Conservation (phyloP, 1,140 invertebrate species). For the Spodoptera litura region DNA sequence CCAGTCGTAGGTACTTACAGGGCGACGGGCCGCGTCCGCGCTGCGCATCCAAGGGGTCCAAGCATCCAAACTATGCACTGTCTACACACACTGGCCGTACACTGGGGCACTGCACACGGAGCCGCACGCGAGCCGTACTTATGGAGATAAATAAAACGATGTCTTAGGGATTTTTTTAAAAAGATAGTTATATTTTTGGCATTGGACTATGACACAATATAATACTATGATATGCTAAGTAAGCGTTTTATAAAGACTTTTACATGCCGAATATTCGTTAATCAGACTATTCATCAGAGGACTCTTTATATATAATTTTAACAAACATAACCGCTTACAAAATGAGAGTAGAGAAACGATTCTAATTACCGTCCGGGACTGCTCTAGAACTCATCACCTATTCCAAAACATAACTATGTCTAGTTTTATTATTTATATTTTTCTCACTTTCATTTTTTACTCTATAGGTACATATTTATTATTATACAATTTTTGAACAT, state of each 20-base stretch:
- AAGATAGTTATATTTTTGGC: constrained; percentile 87
- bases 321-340: constrained; percentile 85
- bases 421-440: constrained; percentile 85
- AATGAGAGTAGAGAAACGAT: constrained; percentile 81
- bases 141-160: constrained; percentile 82
- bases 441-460: constrained; percentile 86
- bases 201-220: constrained; percentile 87
- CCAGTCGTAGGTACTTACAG: background rate
- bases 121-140: constrained; percentile 44
- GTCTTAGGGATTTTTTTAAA: constrained; percentile 84
- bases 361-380: constrained; percentile 76
- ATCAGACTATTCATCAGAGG: constrained; percentile 86
- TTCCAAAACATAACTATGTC: constrained; percentile 83
- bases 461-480: constrained; percentile 85
- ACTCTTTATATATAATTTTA: constrained; percentile 85
- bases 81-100: constrained; percentile 34
- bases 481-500: constrained; percentile 86
- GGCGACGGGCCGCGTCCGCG: background rate
- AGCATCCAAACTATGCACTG: constrained; percentile 18
- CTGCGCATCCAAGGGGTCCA: background rate
- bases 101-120: constrained; percentile 50
- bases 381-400: constrained; percentile 80
- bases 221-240: constrained; percentile 87
- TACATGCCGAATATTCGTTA: constrained; percentile 86
- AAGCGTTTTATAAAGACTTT: constrained; percentile 86